Evolutionary conservation across 2,113 vertebrate species (phyloP).

Genomic region (Thryonomys swinderianus): DNA sequence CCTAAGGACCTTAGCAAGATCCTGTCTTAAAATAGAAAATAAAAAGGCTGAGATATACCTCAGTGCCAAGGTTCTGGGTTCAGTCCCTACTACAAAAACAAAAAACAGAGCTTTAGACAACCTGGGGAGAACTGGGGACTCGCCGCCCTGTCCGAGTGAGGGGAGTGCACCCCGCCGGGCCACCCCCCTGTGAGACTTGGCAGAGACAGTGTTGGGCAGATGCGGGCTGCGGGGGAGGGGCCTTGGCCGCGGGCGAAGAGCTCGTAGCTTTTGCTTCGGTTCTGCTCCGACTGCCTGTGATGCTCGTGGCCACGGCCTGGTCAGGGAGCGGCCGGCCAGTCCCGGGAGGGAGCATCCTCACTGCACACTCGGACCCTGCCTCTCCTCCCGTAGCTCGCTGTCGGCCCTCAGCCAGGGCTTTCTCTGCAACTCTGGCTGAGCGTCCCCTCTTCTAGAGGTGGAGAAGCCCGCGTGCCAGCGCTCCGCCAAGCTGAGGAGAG

Average conservation of each 20-base stretch:
- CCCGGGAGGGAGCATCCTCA: background rate
- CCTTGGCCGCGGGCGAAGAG: background rate
- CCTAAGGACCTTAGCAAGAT: background rate
- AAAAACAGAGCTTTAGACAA: accelerated
- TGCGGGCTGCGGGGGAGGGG: no score
- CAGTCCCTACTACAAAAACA: background rate
- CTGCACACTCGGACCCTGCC: background rate
- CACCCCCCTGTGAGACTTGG: accelerated
- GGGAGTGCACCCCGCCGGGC: background rate
- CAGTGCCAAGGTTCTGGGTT: background rate
- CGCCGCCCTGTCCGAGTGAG: accelerated
- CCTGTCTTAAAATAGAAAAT: background rate
- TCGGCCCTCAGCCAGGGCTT: background rate
- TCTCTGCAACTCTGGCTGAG: background rate
- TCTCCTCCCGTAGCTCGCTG: background rate
- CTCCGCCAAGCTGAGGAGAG: background rate
- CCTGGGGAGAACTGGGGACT: background rate
- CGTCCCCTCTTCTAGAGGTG: background rate
- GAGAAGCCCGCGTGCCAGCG: background rate
- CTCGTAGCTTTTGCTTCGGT: background rate
- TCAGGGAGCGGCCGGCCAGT: background rate
- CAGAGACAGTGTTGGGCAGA: no score
- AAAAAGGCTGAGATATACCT: background rate
- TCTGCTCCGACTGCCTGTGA: no score
- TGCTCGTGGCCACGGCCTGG: background rate